Percentiles rank a stretch among this genome's conserved stretches.
Conservation (phyloP, 2,797 vertebrate genomes). For the Chaunax sp. region DNA sequence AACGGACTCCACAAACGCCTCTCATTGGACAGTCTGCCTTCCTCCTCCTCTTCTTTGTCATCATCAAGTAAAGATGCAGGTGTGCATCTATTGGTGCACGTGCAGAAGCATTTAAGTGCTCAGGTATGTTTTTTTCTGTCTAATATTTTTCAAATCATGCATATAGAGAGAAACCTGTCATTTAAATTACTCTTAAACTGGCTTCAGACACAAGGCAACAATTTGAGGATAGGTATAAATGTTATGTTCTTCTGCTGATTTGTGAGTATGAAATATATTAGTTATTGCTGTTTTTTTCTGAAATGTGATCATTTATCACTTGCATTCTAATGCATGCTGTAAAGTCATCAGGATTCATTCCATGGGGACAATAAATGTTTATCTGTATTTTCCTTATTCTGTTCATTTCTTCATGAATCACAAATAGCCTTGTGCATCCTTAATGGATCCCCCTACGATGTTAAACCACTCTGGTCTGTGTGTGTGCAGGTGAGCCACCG, state of each 20-base stretch:
- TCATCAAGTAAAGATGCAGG: constrained; percentile 83
- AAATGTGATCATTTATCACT: background rate
- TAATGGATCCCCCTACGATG: background rate
- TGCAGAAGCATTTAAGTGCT: constrained; percentile 92
- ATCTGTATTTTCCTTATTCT: background rate
- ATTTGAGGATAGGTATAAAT: background rate
- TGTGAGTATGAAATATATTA: background rate
- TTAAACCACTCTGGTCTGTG: background rate
- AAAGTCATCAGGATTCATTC: background rate
- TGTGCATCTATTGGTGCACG: constrained; percentile 90
- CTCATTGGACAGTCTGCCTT: constrained; percentile 79
- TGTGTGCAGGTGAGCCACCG: constrained; percentile 89
- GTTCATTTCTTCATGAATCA: background rate
- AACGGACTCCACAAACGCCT: constrained; percentile 84
- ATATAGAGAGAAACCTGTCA: background rate
- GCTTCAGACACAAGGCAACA: background rate
- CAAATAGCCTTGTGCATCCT: background rate
- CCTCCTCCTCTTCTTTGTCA: constrained; percentile 61
- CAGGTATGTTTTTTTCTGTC: constrained; percentile 80
- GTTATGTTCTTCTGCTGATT: background rate
- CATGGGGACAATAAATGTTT: background rate
- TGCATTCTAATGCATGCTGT: too few relatives aligned
- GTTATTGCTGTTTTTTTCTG: background rate
- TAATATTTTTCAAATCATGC: background rate
- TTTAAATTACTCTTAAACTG: background rate